A percentile compares a stretch with the other conserved stretches of the same genome.
phyloP scores from a whole-genome alignment of 2,888 invertebrate genomes.

The Trissoscelio sp. region DNA sequence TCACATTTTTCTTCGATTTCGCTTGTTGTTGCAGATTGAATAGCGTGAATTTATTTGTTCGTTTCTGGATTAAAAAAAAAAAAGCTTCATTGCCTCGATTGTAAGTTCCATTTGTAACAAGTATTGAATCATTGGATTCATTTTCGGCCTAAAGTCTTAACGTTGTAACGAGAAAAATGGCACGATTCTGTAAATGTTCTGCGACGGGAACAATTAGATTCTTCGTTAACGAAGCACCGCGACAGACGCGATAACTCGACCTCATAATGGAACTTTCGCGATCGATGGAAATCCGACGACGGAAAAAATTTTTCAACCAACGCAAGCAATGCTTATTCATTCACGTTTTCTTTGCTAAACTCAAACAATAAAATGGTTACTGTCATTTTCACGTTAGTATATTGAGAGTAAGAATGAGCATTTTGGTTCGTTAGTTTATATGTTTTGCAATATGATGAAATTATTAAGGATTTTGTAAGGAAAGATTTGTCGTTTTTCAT shows the following conservation, averaged over 20 bases:
- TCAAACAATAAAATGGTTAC: background rate
- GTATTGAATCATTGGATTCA: slow-evolving; percentile 9
- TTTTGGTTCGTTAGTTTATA: too few relatives aligned
- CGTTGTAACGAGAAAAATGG: slow-evolving; percentile 18
- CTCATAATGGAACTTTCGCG: slow-evolving; percentile 39
- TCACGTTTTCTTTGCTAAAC: background rate
- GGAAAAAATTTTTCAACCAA: slow-evolving; percentile 10
- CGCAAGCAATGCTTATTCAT: background rate
- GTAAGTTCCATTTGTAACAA: slow-evolving; percentile 8
- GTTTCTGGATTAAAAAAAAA: slow-evolving; percentile 1
- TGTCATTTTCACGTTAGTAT: too few relatives aligned
- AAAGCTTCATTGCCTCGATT: slow-evolving; percentile 1
- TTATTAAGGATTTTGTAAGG: background rate
- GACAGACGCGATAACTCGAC: slow-evolving; percentile 31
- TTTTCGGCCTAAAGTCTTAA: slow-evolving; percentile 15
- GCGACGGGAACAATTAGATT: slow-evolving; percentile 37
- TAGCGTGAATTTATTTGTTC: slow-evolving; percentile 8
- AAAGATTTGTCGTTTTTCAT: background rate
- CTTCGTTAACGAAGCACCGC: slow-evolving; percentile 46
- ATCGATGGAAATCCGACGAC: slow-evolving; percentile 35
- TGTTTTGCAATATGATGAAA: background rate
- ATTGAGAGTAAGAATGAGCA: too few relatives aligned
- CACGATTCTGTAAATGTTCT: slow-evolving; percentile 5
- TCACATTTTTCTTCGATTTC: slow-evolving; percentile 1
- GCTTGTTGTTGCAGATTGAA: slow-evolving; percentile 7